Base-by-base conservation (phyloP, 2,888 invertebrate genomes). In the Tipula unca region DNA sequence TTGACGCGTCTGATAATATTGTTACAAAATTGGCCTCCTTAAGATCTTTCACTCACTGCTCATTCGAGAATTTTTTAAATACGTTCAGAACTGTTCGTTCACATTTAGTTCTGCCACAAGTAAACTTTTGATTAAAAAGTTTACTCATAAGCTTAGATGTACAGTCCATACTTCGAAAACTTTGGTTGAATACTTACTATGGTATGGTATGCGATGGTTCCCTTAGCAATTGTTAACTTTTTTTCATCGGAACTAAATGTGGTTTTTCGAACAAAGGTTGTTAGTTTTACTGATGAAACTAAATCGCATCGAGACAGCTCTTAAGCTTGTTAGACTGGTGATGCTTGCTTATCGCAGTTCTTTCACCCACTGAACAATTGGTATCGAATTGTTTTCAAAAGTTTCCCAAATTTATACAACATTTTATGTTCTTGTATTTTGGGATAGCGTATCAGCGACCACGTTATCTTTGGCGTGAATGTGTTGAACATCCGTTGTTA, bases 1-100 rank as follows among this genome's bases (percentile, higher is more conserved):
- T 87, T 84, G 86, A 87, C 36, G 87, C 85, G 86, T 87, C 87
- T 84, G 87, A 86, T 29, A 86, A 86, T 69, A 86, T 36, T 17
- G 85, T 86, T 86, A 85, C 82, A 86, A 86, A 86, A 85, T 17
- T 82, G 2, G 82, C 82, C 32, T 82, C 17, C 25, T 54, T 54
- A 5, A 85, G 32, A 69, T 85, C 85, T 29, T 85, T 82, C 3
- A 10, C 82, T 10, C 25, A n/a, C n/a, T 29, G 13, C 25, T 82
- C 29, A 82, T 29, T 29, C 13, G 69, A 54, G 32, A 82, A 82
- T 14, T 85, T 85, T 48, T 48, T 85, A 29, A 85, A 42, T 17
- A 85, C 69, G 6, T 17, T 25, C 1, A 25, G 2, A 82, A 82
- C 29, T 17, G 17, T 85, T 32, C 54, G 1, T 86, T 32, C 36